A percentile compares a stretch with the other conserved stretches of the same genome.
These are phyloP conservation scores for Lycocerus yunnanus DNA, from an alignment of 2,888 invertebrate genomes.

Conservation along the genomic window DNA sequence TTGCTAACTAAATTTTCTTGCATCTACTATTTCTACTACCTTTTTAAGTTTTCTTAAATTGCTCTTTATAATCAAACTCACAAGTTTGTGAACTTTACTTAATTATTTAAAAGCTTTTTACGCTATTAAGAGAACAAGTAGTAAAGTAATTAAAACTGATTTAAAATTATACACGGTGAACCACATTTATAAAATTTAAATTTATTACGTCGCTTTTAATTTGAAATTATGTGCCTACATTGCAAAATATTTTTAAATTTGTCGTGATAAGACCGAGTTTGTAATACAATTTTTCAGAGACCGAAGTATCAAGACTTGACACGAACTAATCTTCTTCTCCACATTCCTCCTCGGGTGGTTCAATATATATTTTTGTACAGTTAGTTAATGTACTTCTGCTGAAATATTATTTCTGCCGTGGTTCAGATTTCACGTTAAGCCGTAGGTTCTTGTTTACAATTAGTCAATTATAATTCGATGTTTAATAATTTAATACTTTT, in stretches of 20 bases:
- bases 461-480: no score
- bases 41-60: not conserved
- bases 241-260: not conserved
- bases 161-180: not conserved
- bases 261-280: not conserved
- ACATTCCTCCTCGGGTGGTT: no score
- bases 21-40: not conserved
- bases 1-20: not conserved
- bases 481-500: no score
- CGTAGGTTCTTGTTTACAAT: no score
- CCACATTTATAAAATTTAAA: not conserved
- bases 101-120: not conserved
- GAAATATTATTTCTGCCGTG: no score
- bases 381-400: no score
- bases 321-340: no score
- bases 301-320: not conserved
- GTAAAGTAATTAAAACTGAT: not conserved
- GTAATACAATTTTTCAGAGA: not conserved
- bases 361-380: no score
- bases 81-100: not conserved
- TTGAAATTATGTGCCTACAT: not conserved
- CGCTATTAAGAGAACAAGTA: not conserved
- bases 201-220: not conserved
- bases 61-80: not conserved
- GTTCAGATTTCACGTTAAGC: no score